phyloP scores from a whole-genome alignment of 2,888 invertebrate species.

The Cerceris rybyensis region DNA sequence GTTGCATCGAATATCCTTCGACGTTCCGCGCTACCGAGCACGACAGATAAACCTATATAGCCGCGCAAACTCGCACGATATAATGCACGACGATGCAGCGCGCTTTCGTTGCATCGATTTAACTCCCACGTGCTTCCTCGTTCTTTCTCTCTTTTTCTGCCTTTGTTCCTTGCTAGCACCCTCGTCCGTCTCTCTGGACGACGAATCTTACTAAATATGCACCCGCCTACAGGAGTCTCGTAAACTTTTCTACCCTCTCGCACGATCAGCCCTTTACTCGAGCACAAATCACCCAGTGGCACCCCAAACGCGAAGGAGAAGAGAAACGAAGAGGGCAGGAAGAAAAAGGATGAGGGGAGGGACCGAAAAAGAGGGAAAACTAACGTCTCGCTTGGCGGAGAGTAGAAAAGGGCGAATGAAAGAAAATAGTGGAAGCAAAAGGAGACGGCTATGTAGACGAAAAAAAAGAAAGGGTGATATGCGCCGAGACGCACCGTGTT shows the following conservation, averaged over 20 bases:
- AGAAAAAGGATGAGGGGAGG: not conserved
- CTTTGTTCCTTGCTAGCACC: constrained; percentile 10
- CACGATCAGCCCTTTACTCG: constrained; percentile 54
- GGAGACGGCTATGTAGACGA: constrained; percentile 15
- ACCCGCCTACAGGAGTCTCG: constrained; percentile 64
- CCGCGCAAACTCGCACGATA: not conserved
- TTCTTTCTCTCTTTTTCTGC: not conserved
- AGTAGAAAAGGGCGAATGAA: constrained; percentile 12
- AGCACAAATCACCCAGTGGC: constrained; percentile 62
- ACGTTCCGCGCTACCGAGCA: not conserved
- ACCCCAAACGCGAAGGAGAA: constrained; percentile 4
- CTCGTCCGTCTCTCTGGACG: constrained; percentile 29
- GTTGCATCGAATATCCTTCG: constrained; percentile 6
- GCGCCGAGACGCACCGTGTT: not conserved
- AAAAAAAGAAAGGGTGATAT: constrained; percentile 11
- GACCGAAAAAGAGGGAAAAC: not conserved
- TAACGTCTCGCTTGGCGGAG: constrained; percentile 3
- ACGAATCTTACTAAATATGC: constrained; percentile 59
- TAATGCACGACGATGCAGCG: not conserved
- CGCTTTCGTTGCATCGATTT: not conserved
- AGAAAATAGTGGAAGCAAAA: constrained; percentile 18
- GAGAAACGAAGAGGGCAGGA: not conserved
- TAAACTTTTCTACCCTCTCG: constrained; percentile 68
- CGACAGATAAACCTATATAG: constrained; percentile 7
- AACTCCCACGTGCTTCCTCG: not conserved